Evolutionary conservation across 2,113 vertebrate genomes (phyloP).

Genomic region (Heterocephalus glaber): DNA sequence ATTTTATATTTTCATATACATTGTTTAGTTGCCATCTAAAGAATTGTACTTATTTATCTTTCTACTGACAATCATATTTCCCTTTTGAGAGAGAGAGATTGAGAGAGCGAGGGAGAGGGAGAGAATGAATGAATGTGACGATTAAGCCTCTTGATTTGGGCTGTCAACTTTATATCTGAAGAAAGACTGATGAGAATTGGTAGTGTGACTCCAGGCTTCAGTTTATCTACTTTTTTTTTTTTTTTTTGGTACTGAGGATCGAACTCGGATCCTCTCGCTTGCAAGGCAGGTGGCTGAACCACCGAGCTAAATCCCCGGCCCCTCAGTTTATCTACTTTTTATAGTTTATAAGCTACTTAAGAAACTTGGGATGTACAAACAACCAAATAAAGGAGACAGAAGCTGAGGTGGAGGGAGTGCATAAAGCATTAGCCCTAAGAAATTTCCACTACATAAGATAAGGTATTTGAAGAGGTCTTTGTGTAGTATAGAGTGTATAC

Average conservation of each 20-base stretch:
- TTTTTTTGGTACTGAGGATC: no score
- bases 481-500: not conserved
- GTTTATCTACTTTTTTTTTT: not conserved
- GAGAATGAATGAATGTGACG: not conserved
- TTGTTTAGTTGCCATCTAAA: not conserved
- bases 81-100: not conserved
- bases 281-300: no score
- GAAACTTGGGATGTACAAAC: not conserved
- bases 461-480: not conserved
- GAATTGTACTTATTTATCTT: not conserved
- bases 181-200: not conserved
- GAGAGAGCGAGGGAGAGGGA: no score
- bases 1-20: not conserved
- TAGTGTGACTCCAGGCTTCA: not conserved
- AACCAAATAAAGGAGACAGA: not conserved
- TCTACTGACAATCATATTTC: not conserved
- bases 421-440: not conserved
- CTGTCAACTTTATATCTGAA: not conserved
- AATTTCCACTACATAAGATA: not conserved
- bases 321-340: not conserved
- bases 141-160: slow-evolving; percentile 8
- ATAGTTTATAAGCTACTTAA: not conserved
- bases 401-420: not conserved
- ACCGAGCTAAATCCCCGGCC: no score
- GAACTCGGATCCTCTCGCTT: no score